Percentiles rank a stretch among this genome's conserved stretches.
phyloP scores from a whole-genome alignment of 2,797 vertebrate species.

The Megaceryle alcyon region DNA sequence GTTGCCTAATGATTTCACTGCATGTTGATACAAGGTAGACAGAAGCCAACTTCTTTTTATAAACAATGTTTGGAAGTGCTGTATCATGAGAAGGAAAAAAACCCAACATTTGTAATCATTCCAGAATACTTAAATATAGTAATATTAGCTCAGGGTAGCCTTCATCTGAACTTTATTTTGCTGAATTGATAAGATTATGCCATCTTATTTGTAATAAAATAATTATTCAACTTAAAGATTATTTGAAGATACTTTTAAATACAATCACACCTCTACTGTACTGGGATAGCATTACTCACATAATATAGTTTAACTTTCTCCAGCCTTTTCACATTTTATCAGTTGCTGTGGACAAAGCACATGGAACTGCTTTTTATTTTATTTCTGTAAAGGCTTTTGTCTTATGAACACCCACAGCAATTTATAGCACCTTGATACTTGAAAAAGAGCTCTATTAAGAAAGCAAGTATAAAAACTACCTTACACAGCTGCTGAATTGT shows the following conservation, averaged over 20 bases:
- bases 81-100: slow-evolving; percentile 12
- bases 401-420: background rate
- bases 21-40: background rate
- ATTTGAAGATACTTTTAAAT: background rate
- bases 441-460: background rate
- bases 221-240: background rate
- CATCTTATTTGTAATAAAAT: background rate
- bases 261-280: background rate
- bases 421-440: background rate
- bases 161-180: background rate
- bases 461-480: background rate
- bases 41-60: slow-evolving; percentile 6
- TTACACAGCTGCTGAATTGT: background rate
- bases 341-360: background rate
- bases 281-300: background rate
- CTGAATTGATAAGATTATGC: background rate
- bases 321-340: background rate
- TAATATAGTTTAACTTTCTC: background rate
- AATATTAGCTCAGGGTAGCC: background rate
- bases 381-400: background rate
- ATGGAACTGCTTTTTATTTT: background rate
- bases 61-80: background rate
- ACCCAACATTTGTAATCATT: background rate
- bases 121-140: slow-evolving; percentile 17
- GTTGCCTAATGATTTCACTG: background rate